A percentile compares a stretch with the other conserved stretches of the same genome.
These are phyloP conservation scores for Beroe ovata DNA, from an alignment of 37 sponge, comb jelly and placozoan genomes.

Conservation along the genomic window DNA sequence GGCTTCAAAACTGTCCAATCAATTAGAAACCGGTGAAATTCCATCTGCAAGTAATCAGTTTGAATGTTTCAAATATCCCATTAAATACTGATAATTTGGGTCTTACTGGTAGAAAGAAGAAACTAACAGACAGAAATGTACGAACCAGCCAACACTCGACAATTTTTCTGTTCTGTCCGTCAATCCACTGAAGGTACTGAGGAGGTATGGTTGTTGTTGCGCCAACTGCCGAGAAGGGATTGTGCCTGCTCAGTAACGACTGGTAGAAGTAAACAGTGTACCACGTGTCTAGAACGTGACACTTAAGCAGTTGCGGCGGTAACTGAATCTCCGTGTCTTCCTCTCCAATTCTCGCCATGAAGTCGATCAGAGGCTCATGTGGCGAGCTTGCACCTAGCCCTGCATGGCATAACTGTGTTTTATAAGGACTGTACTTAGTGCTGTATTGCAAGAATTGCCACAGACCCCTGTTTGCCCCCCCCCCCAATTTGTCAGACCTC, in stretches of 20 bases:
- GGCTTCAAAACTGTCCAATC: constrained; percentile 23
- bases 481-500: too few relatives aligned
- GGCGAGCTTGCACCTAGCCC: background rate
- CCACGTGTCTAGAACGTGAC: constrained; percentile 37
- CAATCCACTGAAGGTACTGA: background rate
- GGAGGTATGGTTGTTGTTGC: background rate
- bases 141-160: constrained; percentile 29
- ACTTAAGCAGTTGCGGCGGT: background rate
- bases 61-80: too few relatives aligned
- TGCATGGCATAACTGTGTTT: too few relatives aligned
- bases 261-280: constrained; percentile 38
- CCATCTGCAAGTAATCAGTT: constrained; percentile 37
- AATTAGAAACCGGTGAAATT: constrained; percentile 16
- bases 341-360: constrained; percentile 14
- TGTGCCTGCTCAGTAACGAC: constrained; percentile 2
- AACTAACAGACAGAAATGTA: too few relatives aligned
- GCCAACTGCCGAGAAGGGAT: background rate
- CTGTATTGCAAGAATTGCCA: too few relatives aligned
- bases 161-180: constrained; percentile 5
- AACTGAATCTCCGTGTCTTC: background rate
- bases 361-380: background rate
- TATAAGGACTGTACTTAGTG: too few relatives aligned
- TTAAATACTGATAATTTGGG: too few relatives aligned
- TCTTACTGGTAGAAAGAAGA: too few relatives aligned
- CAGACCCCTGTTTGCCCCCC: too few relatives aligned